Base-by-base conservation (phyloP, 2,888 invertebrate genomes). In the Sarcophaga variegata region DNA sequence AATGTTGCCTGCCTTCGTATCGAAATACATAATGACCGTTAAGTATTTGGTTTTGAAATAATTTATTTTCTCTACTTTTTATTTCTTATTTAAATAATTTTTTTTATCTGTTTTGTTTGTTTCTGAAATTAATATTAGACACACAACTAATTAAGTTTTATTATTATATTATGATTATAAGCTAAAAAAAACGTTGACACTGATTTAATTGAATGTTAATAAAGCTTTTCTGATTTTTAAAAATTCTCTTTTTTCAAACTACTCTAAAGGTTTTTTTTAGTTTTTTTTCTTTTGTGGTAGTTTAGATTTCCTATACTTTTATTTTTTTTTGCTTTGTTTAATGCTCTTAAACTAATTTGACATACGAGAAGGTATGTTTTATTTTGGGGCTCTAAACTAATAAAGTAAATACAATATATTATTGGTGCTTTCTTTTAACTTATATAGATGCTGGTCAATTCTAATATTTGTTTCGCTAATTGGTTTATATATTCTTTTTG, bases 381-480 rank as follows among this genome's bases (percentile, higher is more conserved):
- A 54, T 83, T n/a, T 69, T 80, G 79, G 25, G 25, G 3, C 59
- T 66, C 84, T 87, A 81, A 86, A 84, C 87, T 87, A 84, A 79
- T 87, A 87, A 87, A 87, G 83, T 87, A 87, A 80, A 79, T 87
- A 79, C 69, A 79, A 86, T 69, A 37, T 37, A 37, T 71, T 81
- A 79, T 83, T 88, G 86, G 85, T 86, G 86, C 85, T 83, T 83
- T 86, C 83, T 69, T 45, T 47, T 54, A 75, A 75, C 62, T 88
- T 86, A 75, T 37, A 37, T 47, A 66, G 66, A 67, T 54, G 76
- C 76, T 88, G 76, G 72, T 75, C 22, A 71, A 81, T 64, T 60
- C 54, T 70, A 74, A 54, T 69, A 20, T 60, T 22, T 67, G 49
- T 47, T 49, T 79, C 60, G 71, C 14, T 59, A 54, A 64, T 66